Percentiles rank a stretch among this genome's conserved stretches.
Conservation (phyloP, 2,113 vertebrate species). For the Chloropsis cyanopogon region DNA sequence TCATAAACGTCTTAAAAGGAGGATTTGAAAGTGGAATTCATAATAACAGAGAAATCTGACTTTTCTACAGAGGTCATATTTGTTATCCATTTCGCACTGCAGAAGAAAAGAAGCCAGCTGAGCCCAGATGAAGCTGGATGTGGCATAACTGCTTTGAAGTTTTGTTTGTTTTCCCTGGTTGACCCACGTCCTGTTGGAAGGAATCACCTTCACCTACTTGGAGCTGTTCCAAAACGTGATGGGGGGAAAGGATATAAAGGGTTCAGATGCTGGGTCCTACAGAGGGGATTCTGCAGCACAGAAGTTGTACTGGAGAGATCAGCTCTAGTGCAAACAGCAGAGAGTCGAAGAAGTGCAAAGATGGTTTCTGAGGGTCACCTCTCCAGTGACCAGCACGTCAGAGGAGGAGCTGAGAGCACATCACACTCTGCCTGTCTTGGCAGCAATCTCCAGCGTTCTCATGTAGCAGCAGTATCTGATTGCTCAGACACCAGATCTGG, state of each 20-base stretch:
- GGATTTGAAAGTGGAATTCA: slow-evolving; percentile 44
- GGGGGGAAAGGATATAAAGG: neutral
- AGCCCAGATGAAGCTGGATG: neutral
- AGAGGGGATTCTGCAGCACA: neutral
- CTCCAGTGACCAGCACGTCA: neutral
- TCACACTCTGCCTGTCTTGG: neutral
- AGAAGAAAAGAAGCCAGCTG: neutral
- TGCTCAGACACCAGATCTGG: neutral
- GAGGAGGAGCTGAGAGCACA: neutral
- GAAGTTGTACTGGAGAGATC: neutral
- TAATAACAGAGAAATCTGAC: slow-evolving; percentile 17
- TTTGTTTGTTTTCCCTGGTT: slow-evolving; percentile 5
- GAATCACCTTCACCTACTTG: slow-evolving; percentile 19
- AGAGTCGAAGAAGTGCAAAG: neutral
- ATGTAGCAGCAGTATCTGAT: neutral
- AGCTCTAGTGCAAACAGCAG: neutral
- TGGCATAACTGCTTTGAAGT: slow-evolving; percentile 14
- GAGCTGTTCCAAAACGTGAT: neutral
- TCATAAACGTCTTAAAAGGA: slow-evolving; percentile 33
- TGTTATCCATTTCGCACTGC: neutral
- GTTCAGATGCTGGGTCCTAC: neutral
- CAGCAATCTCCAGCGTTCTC: neutral
- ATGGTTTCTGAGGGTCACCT: neutral
- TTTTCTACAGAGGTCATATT: slow-evolving; percentile 25
- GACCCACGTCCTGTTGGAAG: neutral